phyloP scores from a whole-genome alignment of 2,888 invertebrate species.

The Anagyrus pseudococci region DNA sequence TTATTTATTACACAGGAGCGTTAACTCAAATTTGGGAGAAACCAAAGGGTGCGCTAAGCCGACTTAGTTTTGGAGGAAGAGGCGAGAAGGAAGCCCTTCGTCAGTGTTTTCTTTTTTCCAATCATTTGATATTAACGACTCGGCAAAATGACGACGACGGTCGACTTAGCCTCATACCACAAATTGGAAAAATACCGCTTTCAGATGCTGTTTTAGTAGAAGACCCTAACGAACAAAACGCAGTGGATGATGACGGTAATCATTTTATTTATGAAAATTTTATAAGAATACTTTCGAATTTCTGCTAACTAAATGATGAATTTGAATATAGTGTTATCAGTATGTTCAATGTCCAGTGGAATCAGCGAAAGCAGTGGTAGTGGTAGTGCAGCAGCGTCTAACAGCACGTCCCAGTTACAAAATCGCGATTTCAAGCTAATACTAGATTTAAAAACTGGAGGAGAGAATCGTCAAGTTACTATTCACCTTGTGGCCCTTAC shows the following conservation, averaged over 20 bases:
- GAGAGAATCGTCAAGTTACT: slow-evolving; percentile 68
- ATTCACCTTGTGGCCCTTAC: slow-evolving; percentile 70
- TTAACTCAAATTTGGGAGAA: slow-evolving; percentile 78
- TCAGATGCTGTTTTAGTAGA: slow-evolving; percentile 86
- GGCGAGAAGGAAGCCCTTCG: slow-evolving; percentile 75
- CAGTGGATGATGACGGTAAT: slow-evolving; percentile 74
- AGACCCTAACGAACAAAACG: slow-evolving; percentile 75
- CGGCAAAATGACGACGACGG: slow-evolving; percentile 78
- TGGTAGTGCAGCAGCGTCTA: slow-evolving; percentile 44
- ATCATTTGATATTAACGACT: slow-evolving; percentile 85
- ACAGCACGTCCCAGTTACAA: slow-evolving; percentile 60
- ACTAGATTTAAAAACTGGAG: slow-evolving; percentile 69
- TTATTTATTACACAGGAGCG: slow-evolving; percentile 66
- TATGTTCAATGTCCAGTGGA: slow-evolving; percentile 67
- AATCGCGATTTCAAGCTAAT: slow-evolving; percentile 77
- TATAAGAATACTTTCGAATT: background rate
- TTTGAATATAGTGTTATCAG: slow-evolving; percentile 61
- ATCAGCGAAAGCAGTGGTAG: slow-evolving; percentile 61
- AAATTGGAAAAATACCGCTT: slow-evolving; percentile 81
- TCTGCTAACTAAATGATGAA: background rate
- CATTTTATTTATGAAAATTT: background rate
- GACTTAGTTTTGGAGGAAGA: slow-evolving; percentile 66
- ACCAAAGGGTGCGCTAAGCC: slow-evolving; percentile 65
- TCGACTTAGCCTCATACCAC: slow-evolving; percentile 83
- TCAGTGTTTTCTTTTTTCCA: slow-evolving; percentile 90